phyloP scores from a whole-genome alignment of 2,888 invertebrate genomes.

The Himalopsyche anomala region DNA sequence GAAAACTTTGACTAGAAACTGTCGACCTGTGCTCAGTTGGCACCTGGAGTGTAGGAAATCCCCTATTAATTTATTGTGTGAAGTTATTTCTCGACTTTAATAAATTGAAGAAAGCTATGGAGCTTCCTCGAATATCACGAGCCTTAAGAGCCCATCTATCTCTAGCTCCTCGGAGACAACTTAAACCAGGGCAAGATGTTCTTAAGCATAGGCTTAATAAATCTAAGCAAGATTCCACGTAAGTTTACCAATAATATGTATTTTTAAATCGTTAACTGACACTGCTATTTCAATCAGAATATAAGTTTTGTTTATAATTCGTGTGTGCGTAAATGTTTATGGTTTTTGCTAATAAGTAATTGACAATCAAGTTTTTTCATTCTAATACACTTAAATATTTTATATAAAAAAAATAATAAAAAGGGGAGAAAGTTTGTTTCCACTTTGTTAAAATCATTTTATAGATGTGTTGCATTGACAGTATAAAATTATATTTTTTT shows the following conservation, averaged over 20 bases:
- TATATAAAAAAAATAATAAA: no score
- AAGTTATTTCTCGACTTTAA: background rate
- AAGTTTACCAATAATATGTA: slow-evolving; percentile 59
- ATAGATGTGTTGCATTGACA: background rate
- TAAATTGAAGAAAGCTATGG: slow-evolving; percentile 65
- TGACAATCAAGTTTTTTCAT: no score
- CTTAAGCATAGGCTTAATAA: slow-evolving; percentile 61
- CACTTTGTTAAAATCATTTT: no score
- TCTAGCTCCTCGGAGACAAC: slow-evolving; percentile 71
- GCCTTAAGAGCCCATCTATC: slow-evolving; percentile 81
- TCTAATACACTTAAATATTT: no score
- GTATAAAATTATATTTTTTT: no score
- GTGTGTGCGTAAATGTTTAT: no score
- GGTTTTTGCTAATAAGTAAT: no score
- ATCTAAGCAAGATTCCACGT: slow-evolving; percentile 70
- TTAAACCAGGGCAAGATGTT: slow-evolving; percentile 64
- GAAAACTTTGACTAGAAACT: background rate
- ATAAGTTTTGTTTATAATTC: no score
- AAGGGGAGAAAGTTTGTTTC: background rate
- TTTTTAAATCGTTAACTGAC: no score
- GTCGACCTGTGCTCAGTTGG: background rate
- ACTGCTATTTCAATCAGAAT: no score
- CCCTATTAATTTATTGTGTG: background rate
- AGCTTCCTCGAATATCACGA: slow-evolving; percentile 81
- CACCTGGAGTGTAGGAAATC: background rate